A percentile compares a stretch with the other conserved stretches of the same genome.
phyloP scores from a whole-genome alignment of 2,888 invertebrate genomes.

The Phymatocera aterrima region DNA sequence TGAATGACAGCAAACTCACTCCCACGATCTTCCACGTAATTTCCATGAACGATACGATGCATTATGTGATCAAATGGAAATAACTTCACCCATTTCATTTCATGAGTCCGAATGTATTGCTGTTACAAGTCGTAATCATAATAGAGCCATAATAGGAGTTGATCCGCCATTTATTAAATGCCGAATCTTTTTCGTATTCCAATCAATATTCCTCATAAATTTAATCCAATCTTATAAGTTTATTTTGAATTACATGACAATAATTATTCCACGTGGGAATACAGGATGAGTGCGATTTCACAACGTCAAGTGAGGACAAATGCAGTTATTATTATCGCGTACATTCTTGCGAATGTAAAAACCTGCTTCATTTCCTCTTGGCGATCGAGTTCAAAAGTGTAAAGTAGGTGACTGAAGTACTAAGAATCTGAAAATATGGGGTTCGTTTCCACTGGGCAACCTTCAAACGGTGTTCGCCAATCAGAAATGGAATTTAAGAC shows the following conservation, averaged over 20 bases:
- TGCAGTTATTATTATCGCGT: not conserved
- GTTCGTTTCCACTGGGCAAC: too few species aligned
- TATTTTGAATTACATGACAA: not conserved
- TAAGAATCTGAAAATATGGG: slow-evolving; percentile 16
- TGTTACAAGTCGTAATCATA: not conserved
- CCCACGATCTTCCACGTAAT: not conserved
- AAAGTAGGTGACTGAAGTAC: slow-evolving; percentile 21
- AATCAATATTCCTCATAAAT: not conserved
- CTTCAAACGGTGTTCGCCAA: too few species aligned
- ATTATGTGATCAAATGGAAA: slow-evolving; percentile 32
- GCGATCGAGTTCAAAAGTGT: slow-evolving; percentile 15
- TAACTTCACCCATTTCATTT: not conserved
- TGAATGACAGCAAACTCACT: not conserved
- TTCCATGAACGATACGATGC: not conserved
- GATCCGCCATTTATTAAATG: slow-evolving; percentile 21
- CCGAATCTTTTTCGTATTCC: slow-evolving; percentile 30
- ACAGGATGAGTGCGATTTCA: too few species aligned
- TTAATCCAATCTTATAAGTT: not conserved
- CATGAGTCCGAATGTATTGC: not conserved
- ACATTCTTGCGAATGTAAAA: not conserved
- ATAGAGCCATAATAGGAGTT: too few species aligned
- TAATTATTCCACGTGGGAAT: too few species aligned
- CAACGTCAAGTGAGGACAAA: too few species aligned
- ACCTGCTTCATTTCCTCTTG: not conserved
- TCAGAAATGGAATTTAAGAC: too few species aligned